These are phyloP conservation scores for Capitulum mitella DNA, from an alignment of 2,888 invertebrate species.

Conservation along the genomic window DNA sequence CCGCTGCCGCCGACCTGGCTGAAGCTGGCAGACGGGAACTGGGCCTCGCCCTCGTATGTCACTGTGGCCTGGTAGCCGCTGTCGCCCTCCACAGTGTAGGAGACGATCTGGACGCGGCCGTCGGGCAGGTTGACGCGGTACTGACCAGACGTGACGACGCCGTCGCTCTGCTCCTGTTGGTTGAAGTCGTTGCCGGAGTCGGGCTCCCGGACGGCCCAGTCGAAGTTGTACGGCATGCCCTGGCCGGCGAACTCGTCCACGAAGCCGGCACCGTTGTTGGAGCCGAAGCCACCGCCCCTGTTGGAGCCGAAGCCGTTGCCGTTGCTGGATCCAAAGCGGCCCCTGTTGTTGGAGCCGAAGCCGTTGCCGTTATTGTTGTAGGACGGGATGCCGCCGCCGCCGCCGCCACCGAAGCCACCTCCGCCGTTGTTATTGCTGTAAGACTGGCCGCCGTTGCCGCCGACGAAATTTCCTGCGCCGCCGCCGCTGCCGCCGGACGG, in stretches of 20 bases:
- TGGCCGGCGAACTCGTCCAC: background rate
- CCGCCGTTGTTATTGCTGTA: background rate
- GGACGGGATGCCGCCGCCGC: background rate
- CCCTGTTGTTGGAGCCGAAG: no score
- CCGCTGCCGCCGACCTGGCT: background rate
- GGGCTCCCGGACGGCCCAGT: slow-evolving; percentile 24
- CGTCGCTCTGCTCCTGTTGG: slow-evolving; percentile 26
- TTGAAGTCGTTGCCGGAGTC: slow-evolving; percentile 26
- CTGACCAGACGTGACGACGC: slow-evolving; percentile 20
- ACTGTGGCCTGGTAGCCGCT: slow-evolving; percentile 27
- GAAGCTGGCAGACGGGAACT: slow-evolving; percentile 22
- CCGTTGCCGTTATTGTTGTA: no score
- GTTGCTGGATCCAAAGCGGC: no score
- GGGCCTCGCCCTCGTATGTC: slow-evolving; percentile 22
- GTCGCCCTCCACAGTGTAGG: slow-evolving; percentile 27
- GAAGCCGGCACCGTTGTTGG: background rate
- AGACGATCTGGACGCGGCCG: slow-evolving; percentile 28
- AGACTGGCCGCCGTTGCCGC: background rate
- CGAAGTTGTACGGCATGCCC: slow-evolving; percentile 24
- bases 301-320: no score
- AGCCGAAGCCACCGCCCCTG: background rate
- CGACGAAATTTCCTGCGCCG: background rate
- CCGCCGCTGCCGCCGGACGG: background rate
- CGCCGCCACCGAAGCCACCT: background rate
- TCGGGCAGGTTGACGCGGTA: slow-evolving; percentile 27